Base-by-base conservation (phyloP, 2,888 invertebrate genomes). In the Patella depressa region DNA sequence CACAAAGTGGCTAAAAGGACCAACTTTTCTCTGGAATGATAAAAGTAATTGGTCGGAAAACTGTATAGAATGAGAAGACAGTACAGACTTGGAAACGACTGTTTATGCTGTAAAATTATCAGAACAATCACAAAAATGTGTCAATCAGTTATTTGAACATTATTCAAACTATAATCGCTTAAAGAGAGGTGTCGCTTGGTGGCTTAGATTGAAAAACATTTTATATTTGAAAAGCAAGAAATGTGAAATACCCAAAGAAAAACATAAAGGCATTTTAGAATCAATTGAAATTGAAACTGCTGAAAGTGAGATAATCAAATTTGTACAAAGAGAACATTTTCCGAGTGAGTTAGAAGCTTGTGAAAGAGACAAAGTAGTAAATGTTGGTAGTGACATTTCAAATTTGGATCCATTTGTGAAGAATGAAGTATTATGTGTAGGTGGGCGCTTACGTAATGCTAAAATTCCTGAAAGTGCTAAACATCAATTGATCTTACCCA, bases 401-500 rank as follows among this genome's bases (percentile, higher is more conserved):
- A 54, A 54, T 19, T 55, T 72, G 4, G 72, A 72, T 53, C 54
- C 72, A n/a, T 34, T 72, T 5, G 17, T 54, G 3, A 15, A 12
- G 17, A n/a, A 72, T 19, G 75, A 24, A n/a, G 9, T 70, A 71
- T n/a, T 75, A 19, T 2, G 71, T n/a, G 71, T 70, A 2, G 75
- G 73, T 5, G 73, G 77, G 15, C 54, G 77, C 3, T 29, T 77
- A 12, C 17, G 19, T 3, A 53, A 17, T 4, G 53, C 74, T 3
- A 12, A n/a, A 4, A 45, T 77, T 15, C 24, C n/a, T 9, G 34
- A 29, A 45, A 71, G 70, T 53, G 29, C 12, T 7, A 77, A 74
- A 11, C 77, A 77, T 57, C 77, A 29, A 15, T 5, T 74, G 11
- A n/a, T 77, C 19, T 45, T 77, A 70, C 73, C 74, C 4, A 74